Percentiles rank a stretch among this genome's conserved stretches.
phyloP scores from a whole-genome alignment of 2,888 invertebrate genomes.

The Eucriotettix oculatus region DNA sequence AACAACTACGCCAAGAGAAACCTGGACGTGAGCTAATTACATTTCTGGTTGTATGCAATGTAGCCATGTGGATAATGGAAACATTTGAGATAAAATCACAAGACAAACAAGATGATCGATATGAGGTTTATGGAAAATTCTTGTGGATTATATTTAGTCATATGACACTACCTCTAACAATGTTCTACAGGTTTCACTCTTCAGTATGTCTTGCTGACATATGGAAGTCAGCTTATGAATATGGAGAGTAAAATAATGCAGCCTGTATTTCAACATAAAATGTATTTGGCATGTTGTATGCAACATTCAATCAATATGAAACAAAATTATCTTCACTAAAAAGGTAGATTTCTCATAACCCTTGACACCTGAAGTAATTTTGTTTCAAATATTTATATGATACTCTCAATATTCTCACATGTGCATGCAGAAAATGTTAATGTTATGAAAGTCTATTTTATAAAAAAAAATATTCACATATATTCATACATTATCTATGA shows the following conservation, averaged over 20 bases:
- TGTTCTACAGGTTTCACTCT: slow-evolving; percentile 64
- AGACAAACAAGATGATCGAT: slow-evolving; percentile 35
- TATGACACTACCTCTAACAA: slow-evolving; percentile 52
- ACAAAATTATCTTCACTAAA: too few relatives aligned
- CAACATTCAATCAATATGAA: too few relatives aligned
- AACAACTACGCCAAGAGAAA: slow-evolving; percentile 42
- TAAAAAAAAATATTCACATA: too few relatives aligned
- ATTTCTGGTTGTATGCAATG: slow-evolving; percentile 57
- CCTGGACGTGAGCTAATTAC: slow-evolving; percentile 61
- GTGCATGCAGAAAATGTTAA: too few relatives aligned
- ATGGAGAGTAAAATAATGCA: slow-evolving; percentile 23
- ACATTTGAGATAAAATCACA: slow-evolving; percentile 47
- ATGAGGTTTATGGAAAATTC: slow-evolving; percentile 50
- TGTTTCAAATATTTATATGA: too few relatives aligned
- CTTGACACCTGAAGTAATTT: too few relatives aligned
- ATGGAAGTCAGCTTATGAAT: slow-evolving; percentile 58
- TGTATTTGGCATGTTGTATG: too few relatives aligned
- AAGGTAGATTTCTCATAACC: too few relatives aligned
- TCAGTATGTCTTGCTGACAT: slow-evolving; percentile 65
- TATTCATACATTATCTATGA: too few relatives aligned
- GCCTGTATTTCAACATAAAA: too few relatives aligned
- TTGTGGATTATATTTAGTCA: slow-evolving; percentile 59
- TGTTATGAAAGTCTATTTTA: too few relatives aligned
- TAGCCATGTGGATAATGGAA: slow-evolving; percentile 59
- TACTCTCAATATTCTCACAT: too few relatives aligned